A percentile compares a stretch with the other conserved stretches of the same genome.
These are phyloP conservation scores for Syngnathus typhle DNA, from an alignment of 2,113 vertebrate genomes.

Conservation along the genomic window DNA sequence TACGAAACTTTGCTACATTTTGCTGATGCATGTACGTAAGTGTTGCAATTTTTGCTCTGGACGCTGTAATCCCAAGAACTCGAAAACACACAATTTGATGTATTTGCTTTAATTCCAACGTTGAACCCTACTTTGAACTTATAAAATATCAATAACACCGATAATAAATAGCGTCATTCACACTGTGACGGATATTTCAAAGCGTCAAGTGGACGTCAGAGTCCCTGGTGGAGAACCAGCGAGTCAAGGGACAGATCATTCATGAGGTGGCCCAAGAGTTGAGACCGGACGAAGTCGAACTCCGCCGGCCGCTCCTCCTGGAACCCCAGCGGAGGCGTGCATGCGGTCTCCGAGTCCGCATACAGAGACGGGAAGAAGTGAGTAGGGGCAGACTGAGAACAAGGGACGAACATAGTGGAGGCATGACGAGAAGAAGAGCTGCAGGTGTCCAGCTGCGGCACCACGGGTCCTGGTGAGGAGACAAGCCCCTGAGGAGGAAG, in stretches of 20 bases:
- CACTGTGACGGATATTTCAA: neutral
- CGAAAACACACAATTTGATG: too few relatives aligned
- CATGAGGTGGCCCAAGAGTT: constrained; percentile 1
- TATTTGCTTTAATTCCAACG: too few relatives aligned
- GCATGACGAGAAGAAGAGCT: constrained; percentile 45
- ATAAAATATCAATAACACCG: neutral
- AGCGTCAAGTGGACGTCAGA: neutral
- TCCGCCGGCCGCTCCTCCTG: constrained; percentile 16
- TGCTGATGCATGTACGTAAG: too few relatives aligned
- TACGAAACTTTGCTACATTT: too few relatives aligned
- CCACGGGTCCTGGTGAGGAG: constrained; percentile 69
- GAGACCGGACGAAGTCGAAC: neutral
- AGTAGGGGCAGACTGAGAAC: constrained; percentile 11
- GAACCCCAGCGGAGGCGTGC: constrained; percentile 10
- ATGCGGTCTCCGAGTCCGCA: constrained; percentile 15
- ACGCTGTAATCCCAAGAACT: too few relatives aligned
- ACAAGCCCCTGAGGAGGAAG: constrained; percentile 59
- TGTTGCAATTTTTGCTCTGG: too few relatives aligned
- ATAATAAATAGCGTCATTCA: constrained; percentile 26
- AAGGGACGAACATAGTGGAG: neutral
- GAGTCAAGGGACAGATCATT: constrained; percentile 20
- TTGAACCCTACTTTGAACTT: too few relatives aligned
- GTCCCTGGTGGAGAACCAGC: constrained; percentile 27
- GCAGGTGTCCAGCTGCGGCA: constrained; percentile 64
- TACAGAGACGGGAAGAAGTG: constrained; percentile 16